phyloP scores from a whole-genome alignment of 2,113 vertebrate genomes.

The Perca schrenkii region DNA sequence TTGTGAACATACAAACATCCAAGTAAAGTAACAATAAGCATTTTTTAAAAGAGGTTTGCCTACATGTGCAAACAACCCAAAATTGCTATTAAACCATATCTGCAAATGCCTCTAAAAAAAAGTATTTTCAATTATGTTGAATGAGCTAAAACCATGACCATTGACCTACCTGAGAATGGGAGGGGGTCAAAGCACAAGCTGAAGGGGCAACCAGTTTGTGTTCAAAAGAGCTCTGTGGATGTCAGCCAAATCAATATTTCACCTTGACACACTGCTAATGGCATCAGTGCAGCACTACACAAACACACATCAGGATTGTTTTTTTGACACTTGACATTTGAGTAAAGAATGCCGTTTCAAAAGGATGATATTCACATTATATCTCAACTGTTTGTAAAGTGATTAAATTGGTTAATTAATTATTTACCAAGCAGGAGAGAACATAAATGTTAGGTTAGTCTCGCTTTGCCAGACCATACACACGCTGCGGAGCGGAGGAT shows the following conservation, averaged over 20 bases:
- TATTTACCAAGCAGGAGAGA: not conserved
- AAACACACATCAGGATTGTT: not conserved
- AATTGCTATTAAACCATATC: no score
- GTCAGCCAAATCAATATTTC: conserved; percentile 24
- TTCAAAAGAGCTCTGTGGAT: conserved; percentile 1
- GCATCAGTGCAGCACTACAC: not conserved
- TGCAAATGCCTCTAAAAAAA: no score
- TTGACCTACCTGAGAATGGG: not conserved
- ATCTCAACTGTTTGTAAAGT: not conserved
- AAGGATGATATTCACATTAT: not conserved
- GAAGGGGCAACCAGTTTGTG: not conserved
- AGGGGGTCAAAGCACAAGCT: conserved; percentile 8
- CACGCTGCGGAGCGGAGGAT: no score
- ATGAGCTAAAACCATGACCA: no score
- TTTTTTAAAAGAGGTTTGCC: no score
- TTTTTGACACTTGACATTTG: not conserved
- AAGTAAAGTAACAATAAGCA: no score
- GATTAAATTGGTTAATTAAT: not conserved
- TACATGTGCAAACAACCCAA: no score
- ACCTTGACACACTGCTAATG: conserved; percentile 6
- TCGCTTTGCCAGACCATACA: no score
- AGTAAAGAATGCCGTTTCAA: not conserved
- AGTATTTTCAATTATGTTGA: no score
- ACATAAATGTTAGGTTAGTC: not conserved
- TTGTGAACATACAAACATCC: no score